Conservation (phyloP, 2,888 invertebrate species). For the Protonemura montana region DNA sequence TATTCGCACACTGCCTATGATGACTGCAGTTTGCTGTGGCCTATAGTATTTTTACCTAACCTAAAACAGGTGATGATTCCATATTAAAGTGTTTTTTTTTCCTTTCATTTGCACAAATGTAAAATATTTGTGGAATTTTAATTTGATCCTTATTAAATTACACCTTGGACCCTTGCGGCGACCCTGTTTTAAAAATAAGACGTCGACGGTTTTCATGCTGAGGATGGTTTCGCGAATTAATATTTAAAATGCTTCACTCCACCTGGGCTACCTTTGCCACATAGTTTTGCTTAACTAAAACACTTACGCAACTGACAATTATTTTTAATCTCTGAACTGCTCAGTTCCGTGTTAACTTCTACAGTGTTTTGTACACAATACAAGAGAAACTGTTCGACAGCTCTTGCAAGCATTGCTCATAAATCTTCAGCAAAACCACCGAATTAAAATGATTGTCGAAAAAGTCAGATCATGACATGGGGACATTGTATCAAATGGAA, state of each 20-base stretch:
- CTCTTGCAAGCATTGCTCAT: too few species aligned
- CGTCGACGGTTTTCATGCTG: background rate
- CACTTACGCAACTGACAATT: too few species aligned
- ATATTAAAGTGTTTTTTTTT: background rate
- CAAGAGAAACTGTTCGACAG: too few species aligned
- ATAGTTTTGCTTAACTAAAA: too few species aligned
- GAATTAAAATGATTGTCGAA: background rate
- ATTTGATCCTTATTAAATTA: background rate
- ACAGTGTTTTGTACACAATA: too few species aligned
- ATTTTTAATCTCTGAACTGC: too few species aligned
- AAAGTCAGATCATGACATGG: too few species aligned
- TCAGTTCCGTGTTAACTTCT: too few species aligned
- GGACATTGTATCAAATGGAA: background rate
- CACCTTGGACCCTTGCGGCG: background rate
- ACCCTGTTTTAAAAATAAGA: background rate
- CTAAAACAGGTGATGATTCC: slow-evolving; percentile 5
- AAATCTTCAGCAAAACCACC: background rate
- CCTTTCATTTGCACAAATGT: background rate
- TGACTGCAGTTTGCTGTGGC: background rate
- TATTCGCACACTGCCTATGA: background rate
- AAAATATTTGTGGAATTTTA: background rate
- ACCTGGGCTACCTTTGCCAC: background rate
- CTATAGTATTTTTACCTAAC: background rate
- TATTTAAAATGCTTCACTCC: background rate
- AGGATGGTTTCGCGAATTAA: background rate